Evolutionary conservation across 2,797 vertebrate genomes (phyloP).

Genomic region (Xenops minutus): DNA sequence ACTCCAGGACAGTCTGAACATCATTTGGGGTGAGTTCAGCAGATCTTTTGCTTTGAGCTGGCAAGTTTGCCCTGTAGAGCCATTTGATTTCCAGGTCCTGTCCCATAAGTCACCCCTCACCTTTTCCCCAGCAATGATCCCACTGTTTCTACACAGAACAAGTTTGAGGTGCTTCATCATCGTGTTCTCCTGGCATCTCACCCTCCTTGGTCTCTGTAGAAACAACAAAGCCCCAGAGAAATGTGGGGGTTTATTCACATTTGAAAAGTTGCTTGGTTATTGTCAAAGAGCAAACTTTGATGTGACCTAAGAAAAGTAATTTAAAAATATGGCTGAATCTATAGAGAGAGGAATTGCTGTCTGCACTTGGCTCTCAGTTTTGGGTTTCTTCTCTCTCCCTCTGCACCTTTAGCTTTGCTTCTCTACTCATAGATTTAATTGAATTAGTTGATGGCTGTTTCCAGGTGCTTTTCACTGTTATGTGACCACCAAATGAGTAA

Average conservation of each 20-base stretch:
- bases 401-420: neutral
- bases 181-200: neutral
- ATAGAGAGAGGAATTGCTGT: neutral
- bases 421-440: neutral
- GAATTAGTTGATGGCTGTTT: neutral
- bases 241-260: rapidly evolving
- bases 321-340: neutral
- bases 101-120: neutral
- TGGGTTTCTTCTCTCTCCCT: neutral
- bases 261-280: neutral
- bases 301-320: neutral
- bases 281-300: neutral
- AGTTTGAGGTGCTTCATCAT: neutral
- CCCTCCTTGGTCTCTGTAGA: neutral
- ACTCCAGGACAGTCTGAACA: neutral
- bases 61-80: neutral
- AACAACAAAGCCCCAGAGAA: neutral
- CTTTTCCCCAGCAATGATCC: neutral
- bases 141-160: rapidly evolving
- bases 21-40: neutral
- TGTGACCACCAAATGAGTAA: neutral
- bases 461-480: neutral
- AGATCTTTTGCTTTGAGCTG: neutral
- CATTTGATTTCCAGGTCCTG: neutral
- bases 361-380: neutral